phyloP scores from a whole-genome alignment of 1,140 invertebrate genomes.

The Drosophila suzukii region DNA sequence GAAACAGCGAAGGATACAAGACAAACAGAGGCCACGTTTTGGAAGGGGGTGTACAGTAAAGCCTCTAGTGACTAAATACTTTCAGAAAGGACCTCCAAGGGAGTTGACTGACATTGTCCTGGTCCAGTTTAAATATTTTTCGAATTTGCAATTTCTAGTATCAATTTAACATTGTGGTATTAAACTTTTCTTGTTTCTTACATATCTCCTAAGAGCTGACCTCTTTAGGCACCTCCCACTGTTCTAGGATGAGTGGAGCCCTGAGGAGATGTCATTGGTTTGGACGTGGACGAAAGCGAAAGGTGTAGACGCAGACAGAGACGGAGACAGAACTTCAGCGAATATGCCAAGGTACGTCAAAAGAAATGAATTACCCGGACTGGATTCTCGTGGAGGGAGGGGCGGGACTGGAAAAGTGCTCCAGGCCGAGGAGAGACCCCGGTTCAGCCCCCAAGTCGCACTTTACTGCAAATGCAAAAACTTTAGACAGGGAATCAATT shows the following conservation, averaged over 20 bases:
- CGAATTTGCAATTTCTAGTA: no score
- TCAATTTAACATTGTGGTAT: no score
- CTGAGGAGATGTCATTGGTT: conserved; percentile 49
- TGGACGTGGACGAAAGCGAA: conserved; percentile 44
- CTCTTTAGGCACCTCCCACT: conserved; percentile 4
- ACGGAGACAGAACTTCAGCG: conserved; percentile 55
- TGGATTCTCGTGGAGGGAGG: conserved; percentile 4
- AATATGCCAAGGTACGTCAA: conserved; percentile 76
- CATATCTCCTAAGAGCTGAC: background rate
- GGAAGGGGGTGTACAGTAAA: conserved; percentile 14
- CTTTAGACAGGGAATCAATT: conserved; percentile 84
- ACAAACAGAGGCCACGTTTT: conserved; percentile 30
- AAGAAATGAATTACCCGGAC: conserved; percentile 73
- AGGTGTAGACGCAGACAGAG: conserved; percentile 50
- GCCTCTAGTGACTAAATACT: background rate
- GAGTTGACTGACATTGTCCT: no score
- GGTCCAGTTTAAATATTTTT: no score
- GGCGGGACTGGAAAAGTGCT: conserved; percentile 20
- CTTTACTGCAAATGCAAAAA: conserved; percentile 77
- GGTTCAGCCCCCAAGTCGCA: conserved; percentile 47
- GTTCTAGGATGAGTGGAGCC: conserved; percentile 32
- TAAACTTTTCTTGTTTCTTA: no score
- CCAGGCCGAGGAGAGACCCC: conserved; percentile 13
- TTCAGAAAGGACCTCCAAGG: no score
- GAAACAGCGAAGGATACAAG: conserved; percentile 13